These are phyloP conservation scores for Leptopilina syphax DNA, from an alignment of 2,888 invertebrate genomes.

Conservation along the genomic window DNA sequence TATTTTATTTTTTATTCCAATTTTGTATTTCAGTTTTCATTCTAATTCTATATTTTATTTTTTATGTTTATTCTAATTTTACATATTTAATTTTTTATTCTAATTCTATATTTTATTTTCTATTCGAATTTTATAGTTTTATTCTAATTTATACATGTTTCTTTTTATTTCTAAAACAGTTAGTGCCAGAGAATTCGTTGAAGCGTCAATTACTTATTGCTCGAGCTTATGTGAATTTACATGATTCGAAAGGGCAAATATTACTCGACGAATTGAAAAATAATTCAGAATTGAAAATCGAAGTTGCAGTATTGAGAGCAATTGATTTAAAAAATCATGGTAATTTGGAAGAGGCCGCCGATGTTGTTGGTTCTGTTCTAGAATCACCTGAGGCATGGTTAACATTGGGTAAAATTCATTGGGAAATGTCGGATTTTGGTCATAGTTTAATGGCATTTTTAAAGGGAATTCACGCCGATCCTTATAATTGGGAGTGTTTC, in stretches of 20 bases:
- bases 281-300: conserved; percentile 57
- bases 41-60: no score
- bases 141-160: conserved; percentile 30
- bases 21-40: no score
- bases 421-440: conserved; percentile 80
- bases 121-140: no score
- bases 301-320: conserved; percentile 77
- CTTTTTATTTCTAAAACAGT: conserved; percentile 53
- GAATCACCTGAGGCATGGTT: conserved; percentile 79
- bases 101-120: no score
- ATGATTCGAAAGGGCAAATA: conserved; percentile 72
- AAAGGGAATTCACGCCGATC: conserved; percentile 82
- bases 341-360: conserved; percentile 79
- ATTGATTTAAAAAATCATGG: conserved; percentile 78
- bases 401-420: conserved; percentile 81
- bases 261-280: conserved; percentile 72
- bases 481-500: conserved; percentile 86
- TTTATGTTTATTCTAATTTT: no score
- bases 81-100: no score
- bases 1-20: no score
- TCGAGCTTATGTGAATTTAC: conserved; percentile 75
- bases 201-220: conserved; percentile 66
- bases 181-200: conserved; percentile 57
- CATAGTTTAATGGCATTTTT: conserved; percentile 82
- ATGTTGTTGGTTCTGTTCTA: conserved; percentile 77